phyloP scores from a whole-genome alignment of 2,113 vertebrate genomes.

The Ailurus styani region DNA sequence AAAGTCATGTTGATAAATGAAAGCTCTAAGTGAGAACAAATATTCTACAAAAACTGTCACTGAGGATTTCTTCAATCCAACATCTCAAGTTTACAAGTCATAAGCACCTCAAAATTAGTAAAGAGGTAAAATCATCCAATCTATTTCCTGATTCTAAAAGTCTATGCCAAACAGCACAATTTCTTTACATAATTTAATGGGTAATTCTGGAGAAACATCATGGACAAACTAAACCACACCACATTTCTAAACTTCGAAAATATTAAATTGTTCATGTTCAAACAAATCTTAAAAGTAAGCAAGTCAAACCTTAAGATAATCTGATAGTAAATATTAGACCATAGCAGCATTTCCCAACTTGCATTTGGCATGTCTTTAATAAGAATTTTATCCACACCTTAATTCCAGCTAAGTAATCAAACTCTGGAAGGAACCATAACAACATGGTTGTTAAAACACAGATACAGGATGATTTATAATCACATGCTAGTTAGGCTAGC shows the following conservation, averaged over 20 bases:
- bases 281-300: constrained; percentile 59
- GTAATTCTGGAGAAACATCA: constrained; percentile 37
- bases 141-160: constrained; percentile 26
- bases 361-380: constrained; percentile 42
- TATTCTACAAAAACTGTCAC: constrained; percentile 1
- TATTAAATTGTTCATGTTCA: constrained; percentile 51
- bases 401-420: constrained; percentile 60
- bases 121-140: background rate
- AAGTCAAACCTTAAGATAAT: constrained; percentile 57
- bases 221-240: constrained; percentile 25
- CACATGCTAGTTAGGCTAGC: background rate
- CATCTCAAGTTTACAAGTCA: background rate
- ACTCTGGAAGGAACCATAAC: constrained; percentile 35
- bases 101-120: background rate
- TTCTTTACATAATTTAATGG: constrained; percentile 13
- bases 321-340: constrained; percentile 48
- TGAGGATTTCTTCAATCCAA: background rate
- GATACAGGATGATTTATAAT: constrained; percentile 31
- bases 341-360: constrained; percentile 55
- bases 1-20: background rate
- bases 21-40: constrained; percentile 1
- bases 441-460: constrained; percentile 6
- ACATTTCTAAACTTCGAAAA: constrained; percentile 57
- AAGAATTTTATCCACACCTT: constrained; percentile 60
- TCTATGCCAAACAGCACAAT: constrained; percentile 19